Percentiles rank a stretch among this genome's conserved stretches.
These are phyloP conservation scores for Odontocolon sp. DNA, from an alignment of 2,888 invertebrate genomes.

Conservation along the genomic window DNA sequence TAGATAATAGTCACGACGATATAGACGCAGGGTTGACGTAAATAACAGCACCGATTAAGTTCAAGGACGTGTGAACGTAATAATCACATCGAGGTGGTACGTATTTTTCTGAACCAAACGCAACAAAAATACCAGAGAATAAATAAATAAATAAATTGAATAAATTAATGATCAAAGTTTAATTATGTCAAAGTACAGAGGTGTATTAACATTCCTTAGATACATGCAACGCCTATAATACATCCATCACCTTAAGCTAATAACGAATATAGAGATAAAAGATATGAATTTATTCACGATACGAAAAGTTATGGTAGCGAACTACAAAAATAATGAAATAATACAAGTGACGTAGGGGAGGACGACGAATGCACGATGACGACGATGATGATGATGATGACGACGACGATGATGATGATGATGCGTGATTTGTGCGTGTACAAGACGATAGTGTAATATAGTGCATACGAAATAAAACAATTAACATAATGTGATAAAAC, in stretches of 20 bases:
- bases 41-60: not conserved
- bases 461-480: slow-evolving; percentile 19
- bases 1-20: slow-evolving; percentile 20
- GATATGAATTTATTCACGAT: slow-evolving; percentile 51
- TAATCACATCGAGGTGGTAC: slow-evolving; percentile 3
- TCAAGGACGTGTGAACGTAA: slow-evolving; percentile 11
- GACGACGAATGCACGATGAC: slow-evolving; percentile 47
- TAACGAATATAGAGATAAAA: slow-evolving; percentile 50
- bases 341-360: slow-evolving; percentile 59
- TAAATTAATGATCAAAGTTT: slow-evolving; percentile 64
- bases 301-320: slow-evolving; percentile 37
- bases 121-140: slow-evolving; percentile 7
- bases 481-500: slow-evolving; percentile 25
- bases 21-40: slow-evolving; percentile 2
- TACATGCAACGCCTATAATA: slow-evolving; percentile 76
- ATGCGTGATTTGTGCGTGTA: slow-evolving; percentile 36
- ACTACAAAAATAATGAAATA: slow-evolving; percentile 57
- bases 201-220: slow-evolving; percentile 77
- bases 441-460: slow-evolving; percentile 6
- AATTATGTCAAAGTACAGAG: slow-evolving; percentile 75
- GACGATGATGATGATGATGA: slow-evolving; percentile 35
- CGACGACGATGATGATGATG: slow-evolving; percentile 25
- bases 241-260: slow-evolving; percentile 75
- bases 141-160: slow-evolving; percentile 47
- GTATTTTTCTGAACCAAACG: slow-evolving; percentile 4